Evolutionary conservation across 2,113 vertebrate genomes (phyloP), one percentile per base, ranked within the genome.

Genomic region (Lates calcarifer): DNA sequence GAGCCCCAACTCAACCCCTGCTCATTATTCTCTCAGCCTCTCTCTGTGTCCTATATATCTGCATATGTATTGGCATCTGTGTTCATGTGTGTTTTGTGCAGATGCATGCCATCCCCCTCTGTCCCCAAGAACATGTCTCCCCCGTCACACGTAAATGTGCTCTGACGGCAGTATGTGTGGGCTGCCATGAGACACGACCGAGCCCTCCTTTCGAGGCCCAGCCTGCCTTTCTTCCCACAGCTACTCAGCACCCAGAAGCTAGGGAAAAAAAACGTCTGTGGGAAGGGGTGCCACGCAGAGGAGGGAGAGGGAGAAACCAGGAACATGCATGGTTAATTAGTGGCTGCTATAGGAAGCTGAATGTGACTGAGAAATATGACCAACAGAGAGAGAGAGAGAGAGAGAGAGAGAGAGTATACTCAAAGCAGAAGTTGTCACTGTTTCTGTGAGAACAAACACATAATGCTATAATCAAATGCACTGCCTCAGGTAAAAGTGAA

Each of bases 351-450:
- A 70, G 83, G 79, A 90, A 85, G 66, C 43, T 43, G 67, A 70
- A 74, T 12, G 17, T 45, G 70, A 56, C 20, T 28, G 60, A 82
- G 57, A 53, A 84, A 74, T 64, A 83, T 51, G 70, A 37, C 37
- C 37, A 39, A 61, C 26, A 62, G 28, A 58, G 15, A 26, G 26
- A 43, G 62, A 8, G 35, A 45, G 43, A 45, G 43, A 45, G 39
- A 15, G 62, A 4, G 12, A 13, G 13, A 20, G 35, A 12, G 37
- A n/a, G 22, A 6, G 31, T 13, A 39, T 58, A 3, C 56, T 29
- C 64, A 73, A 87, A 90, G 90, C 91, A 90, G 90, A 92, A 92
- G 90, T 91, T 77, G 87, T 67, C 63, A 41, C 55, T 28, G 55
- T 79, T 74, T 63, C 53, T 84, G 66, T 81, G 82, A 88, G 62